Conservation (phyloP, 2,797 vertebrate genomes). For the Peromyscus attwateri region DNA sequence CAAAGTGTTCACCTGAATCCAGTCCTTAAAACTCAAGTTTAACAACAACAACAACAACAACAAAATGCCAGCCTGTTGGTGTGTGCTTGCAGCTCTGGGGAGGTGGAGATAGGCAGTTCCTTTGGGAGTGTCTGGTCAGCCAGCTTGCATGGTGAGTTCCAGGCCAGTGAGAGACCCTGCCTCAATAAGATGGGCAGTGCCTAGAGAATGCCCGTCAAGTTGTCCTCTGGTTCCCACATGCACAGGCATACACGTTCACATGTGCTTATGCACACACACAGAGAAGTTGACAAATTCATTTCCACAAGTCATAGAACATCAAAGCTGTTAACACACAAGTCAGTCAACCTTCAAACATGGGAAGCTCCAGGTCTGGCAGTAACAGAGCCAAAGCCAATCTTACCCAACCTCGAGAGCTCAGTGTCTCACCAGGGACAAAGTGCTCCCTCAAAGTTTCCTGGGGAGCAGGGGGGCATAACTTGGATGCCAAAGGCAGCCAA, state of each 20-base stretch:
- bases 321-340: background rate
- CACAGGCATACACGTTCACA: background rate
- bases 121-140: background rate
- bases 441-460: background rate
- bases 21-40: background rate
- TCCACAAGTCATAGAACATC: background rate
- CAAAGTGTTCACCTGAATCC: background rate
- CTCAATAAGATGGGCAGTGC: background rate
- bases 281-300: background rate
- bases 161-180: background rate
- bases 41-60: background rate
- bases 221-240: background rate
- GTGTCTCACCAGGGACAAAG: background rate
- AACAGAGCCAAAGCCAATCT: background rate
- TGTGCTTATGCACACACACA: background rate
- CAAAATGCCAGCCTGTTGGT: background rate
- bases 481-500: background rate
- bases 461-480: background rate
- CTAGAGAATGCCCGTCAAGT: background rate
- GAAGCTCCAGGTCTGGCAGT: background rate
- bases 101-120: background rate
- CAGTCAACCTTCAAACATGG: no score
- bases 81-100: background rate
- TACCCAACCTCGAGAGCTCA: background rate
- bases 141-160: background rate